Percentiles rank a stretch among this genome's conserved stretches.
Conservation (phyloP, 2,113 vertebrate species). For the Trochalopteron elliotii region DNA sequence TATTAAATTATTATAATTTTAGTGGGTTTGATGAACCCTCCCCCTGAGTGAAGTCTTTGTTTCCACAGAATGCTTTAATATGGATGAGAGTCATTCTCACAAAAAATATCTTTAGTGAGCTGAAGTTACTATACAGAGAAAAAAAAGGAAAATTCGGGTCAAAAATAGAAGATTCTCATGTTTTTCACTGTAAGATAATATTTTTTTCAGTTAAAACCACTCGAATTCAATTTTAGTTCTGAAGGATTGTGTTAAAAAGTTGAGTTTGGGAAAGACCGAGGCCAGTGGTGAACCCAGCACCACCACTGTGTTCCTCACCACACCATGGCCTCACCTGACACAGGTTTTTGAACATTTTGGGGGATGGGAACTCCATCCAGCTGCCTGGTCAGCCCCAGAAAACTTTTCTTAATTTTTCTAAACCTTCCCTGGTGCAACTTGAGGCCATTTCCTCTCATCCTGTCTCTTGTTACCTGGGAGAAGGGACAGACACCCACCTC, state of each 20-base stretch:
- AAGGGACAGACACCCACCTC: neutral
- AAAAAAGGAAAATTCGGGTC: neutral
- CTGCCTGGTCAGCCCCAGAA: neutral
- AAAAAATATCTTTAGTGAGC: neutral
- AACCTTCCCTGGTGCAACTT: neutral
- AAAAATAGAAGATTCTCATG: neutral
- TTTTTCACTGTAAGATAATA: neutral
- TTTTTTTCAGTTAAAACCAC: neutral
- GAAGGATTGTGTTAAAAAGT: neutral
- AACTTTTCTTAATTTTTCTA: neutral
- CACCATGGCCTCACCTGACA: neutral
- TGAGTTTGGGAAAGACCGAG: fast-evolving
- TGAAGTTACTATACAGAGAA: neutral
- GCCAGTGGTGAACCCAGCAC: neutral
- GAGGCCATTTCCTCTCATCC: neutral
- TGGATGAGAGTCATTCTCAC: slow-evolving; percentile 40
- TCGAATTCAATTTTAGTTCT: neutral
- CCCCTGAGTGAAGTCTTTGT: slow-evolving; percentile 42
- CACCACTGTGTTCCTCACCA: neutral
- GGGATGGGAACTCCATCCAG: neutral
- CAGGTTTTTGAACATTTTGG: fast-evolving
- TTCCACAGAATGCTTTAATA: slow-evolving; percentile 40
- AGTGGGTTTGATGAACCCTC: slow-evolving; percentile 28
- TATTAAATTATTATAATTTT: slow-evolving; percentile 62
- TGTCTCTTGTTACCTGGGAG: neutral